Evolutionary conservation across 2,113 vertebrate species (phyloP), one percentile per base, ranked within the genome.

Genomic region (Paramisgurnus dabryanus): DNA sequence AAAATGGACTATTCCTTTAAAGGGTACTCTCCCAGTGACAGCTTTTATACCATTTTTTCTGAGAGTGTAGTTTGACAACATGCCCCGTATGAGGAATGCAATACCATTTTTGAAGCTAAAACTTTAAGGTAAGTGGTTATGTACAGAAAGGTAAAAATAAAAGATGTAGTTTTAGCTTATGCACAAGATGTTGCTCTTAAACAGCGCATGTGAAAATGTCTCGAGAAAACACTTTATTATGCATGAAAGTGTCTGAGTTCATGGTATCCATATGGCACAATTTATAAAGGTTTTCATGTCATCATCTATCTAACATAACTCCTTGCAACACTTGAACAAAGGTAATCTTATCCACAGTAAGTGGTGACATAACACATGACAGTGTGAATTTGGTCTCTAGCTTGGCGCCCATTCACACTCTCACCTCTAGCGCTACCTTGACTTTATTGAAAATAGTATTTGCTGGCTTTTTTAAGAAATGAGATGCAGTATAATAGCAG

Each of bases 331-430:
- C 41, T 7, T 47, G 71, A 74, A 61, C 57, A 74, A 74, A 58
- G 55, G 17, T 58, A 58, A 58, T 58, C 55, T 58, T 17, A 58
- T 58, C 55, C 55, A 18, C 55, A 18, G 55, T 58, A 58, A 58
- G 55, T 74, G 18, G 57, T 7, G 61, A 61, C 40, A 74, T 74
- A n/a, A 40, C 49, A 40, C 68, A 40, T 55, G 4, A 53, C 0
- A 27, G 22, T 34, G 7, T 70, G 67, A 70, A 70, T 70, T 70
- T 55, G 49, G 27, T 55, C 39, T 40, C 27, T 10, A 71, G 68
- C 15, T 7, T 71, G n/a, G 34, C 18, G 22, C 40, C 57, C 18
- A 50, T 71, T n/a, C 17, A 71, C 50, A 71, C 34, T 57, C 27
- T 55, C 69, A 43, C 53, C 17, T 60, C 6, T 7, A 76, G 22